phyloP scores from a whole-genome alignment of 2,113 vertebrate genomes.

The Oxyruncus cristatus region DNA sequence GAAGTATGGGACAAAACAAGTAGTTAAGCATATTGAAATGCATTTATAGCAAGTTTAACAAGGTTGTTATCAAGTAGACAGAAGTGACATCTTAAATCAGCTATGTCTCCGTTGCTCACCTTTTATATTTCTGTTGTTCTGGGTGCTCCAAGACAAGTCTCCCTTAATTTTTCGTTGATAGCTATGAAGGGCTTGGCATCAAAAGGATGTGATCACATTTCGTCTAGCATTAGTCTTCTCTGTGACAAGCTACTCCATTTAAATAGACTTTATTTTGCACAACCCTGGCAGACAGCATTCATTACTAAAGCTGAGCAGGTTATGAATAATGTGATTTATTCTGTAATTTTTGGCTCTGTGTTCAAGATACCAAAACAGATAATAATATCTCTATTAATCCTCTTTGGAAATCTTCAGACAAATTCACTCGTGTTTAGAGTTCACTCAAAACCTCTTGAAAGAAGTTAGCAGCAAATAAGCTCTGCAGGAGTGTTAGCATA shows the following conservation, averaged over 20 bases:
- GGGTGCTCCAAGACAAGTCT: not conserved
- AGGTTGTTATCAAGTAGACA: not conserved
- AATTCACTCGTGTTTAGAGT: not conserved
- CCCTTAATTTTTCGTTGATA: not conserved
- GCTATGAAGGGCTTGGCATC: not conserved
- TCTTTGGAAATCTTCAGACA: slow-evolving; percentile 7
- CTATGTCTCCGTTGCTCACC: not conserved
- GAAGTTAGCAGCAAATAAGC: not conserved
- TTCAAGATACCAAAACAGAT: slow-evolving; percentile 22
- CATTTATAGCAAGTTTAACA: not conserved
- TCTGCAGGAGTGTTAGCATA: not conserved
- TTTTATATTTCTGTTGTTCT: not conserved
- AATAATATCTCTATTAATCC: slow-evolving; percentile 3
- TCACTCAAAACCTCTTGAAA: not conserved
- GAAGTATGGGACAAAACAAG: not conserved
- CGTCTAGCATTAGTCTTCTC: not conserved
- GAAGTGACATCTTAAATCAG: not conserved
- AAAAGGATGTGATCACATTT: not conserved
- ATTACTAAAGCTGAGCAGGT: not conserved
- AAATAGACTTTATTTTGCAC: slow-evolving; percentile 1
- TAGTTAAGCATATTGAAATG: not conserved
- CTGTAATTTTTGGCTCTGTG: not conserved
- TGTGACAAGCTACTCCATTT: slow-evolving; percentile 12
- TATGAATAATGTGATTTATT: slow-evolving; percentile 41
- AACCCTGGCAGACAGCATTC: not conserved